Evolutionary conservation across 1,140 invertebrate genomes (phyloP), one percentile per base, ranked within the genome.

Genomic region (Nasonia vitripennis): DNA sequence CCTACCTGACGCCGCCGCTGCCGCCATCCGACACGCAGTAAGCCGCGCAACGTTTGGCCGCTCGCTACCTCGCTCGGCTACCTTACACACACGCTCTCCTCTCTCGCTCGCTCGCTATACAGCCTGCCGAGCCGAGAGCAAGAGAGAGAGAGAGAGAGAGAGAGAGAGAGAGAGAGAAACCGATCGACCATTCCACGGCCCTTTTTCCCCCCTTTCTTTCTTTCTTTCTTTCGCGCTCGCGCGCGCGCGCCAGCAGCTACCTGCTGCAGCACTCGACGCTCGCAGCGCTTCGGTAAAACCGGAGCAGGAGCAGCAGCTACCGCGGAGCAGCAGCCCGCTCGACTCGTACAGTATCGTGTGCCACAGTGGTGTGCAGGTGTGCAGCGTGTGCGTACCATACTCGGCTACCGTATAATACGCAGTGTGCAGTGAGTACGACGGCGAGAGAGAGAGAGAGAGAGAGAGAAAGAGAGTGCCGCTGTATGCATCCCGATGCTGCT

Each of bases 1-100:
- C 91, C 89, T 93, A 93, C 92, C 93, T 93, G 92, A 92, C 92
- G 90, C 91, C 91, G 92, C 91, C 90, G 77, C 37, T 31, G 17
- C 62, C 31, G 62, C 78, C 34, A 27, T 41, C 48, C 48, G 88
- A 92, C 92, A 92, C 91, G 91, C 92, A 93, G 92, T 92, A 89
- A 91, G 91, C 89, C 90, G 90, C 90, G 92, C 90, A 88, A 88
- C 88, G 86, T 78, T 85, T 68, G 41, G 20, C 86, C 78, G 82
- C 20, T 78, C 45, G 45, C 41, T 78, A 68, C 17, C 41, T 31
- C 48, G 78, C 27, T 79, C 51, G 51, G 17, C 45, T 14, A 27
- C 34, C 14, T 23, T 62, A 62, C 6, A 62, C 55, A n/a, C 17
- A 2, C 55, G 31, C 27, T 17, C 20, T 74, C 5, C 37, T 48